Evolutionary conservation across 2,797 vertebrate species (phyloP), one percentile per base, ranked within the genome.

Genomic region (Eleutherodactylus coqui): DNA sequence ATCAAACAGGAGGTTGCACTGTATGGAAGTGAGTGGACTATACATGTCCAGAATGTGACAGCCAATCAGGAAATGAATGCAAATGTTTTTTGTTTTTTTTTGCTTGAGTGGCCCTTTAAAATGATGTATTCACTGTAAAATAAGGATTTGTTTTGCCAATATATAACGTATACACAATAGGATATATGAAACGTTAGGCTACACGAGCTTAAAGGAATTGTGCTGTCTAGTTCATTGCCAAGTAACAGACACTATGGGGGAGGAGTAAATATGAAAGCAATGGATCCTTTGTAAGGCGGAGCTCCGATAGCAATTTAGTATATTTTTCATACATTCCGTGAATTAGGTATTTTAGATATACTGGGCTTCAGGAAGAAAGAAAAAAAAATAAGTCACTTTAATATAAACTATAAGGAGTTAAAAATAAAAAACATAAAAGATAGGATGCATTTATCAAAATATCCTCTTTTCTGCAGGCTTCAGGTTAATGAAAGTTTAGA

Each of bases 401-500:
- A 21, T 80, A 80, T 49, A 67, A 85, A 79, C 24, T 24, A 21
- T 64, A 75, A 60, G 43, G 69, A 82, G 73, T 72, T n/a, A 60
- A 70, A 69, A 19, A 2, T 29, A 70, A 70, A 41, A 55, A 9
- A 43, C 38, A 53, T 11, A 43, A 34, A 14, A 60, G 49, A 34
- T 73, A 43, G 19, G 45, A 76, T 77, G 60, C 7, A 27, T 51
- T 51, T 82, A 77, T 51, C 79, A 86, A 86, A 86, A 86, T 86
- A 82, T 27, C 38, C 53, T 77, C 24, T 75, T 29, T 60, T 53
- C 38, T 84, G 55, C 41, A 43, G 32, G n/a, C n/a, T 80, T 69
- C 55, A 67, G 24, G 70, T 43, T 75, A 75, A 51, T 29, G 62
- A 78, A 45, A 17, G 49, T 81, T 82, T 82, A 75, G 53, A 80